Conservation (phyloP, 2,888 invertebrate species). For the Amaurobius ferox region DNA sequence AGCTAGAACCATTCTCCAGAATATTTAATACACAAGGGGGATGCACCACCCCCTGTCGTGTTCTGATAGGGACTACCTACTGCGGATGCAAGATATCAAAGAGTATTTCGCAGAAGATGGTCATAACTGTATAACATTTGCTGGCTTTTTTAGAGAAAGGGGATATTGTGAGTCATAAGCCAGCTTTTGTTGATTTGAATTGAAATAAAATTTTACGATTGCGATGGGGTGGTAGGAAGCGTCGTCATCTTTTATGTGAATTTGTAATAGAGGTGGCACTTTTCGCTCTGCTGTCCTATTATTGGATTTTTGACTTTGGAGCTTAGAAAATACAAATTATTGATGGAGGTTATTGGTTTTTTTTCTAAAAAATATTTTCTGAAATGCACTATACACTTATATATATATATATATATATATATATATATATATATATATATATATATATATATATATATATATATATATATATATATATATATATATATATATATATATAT, state of each 20-base stretch:
- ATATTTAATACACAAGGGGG: slow-evolving; percentile 24
- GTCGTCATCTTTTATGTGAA: neutral
- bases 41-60: slow-evolving; percentile 38
- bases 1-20: slow-evolving; percentile 26
- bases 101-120: neutral
- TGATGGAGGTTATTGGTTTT: too few relatives aligned
- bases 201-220: neutral
- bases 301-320: too few relatives aligned
- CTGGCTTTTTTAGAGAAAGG: neutral
- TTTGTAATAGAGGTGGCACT: too few relatives aligned
- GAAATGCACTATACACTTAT: too few relatives aligned
- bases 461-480: too few relatives aligned
- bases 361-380: too few relatives aligned
- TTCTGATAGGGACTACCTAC: slow-evolving; percentile 36
- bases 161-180: neutral
- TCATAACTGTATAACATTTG: neutral
- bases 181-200: neutral
- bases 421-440: too few relatives aligned
- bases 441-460: too few relatives aligned
- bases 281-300: too few relatives aligned
- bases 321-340: too few relatives aligned
- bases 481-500: too few relatives aligned
- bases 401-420: too few relatives aligned
- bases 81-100: neutral
- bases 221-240: neutral